These are phyloP conservation scores for Colostygia pectinataria DNA, from an alignment of 2,888 invertebrate genomes.

Conservation along the genomic window DNA sequence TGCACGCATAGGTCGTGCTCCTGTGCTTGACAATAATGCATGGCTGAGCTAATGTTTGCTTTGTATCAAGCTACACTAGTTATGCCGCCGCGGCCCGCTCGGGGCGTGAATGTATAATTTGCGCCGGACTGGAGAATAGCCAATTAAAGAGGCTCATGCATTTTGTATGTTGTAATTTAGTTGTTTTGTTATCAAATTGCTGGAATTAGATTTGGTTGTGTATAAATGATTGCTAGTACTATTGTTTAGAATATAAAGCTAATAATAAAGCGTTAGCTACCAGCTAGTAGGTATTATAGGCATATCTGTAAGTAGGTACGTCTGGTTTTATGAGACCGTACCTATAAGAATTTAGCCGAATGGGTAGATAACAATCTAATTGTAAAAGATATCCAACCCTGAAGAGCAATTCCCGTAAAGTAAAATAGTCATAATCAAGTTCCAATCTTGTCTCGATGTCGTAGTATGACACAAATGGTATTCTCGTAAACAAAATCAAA, in stretches of 20 bases:
- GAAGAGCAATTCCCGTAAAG: too few species aligned
- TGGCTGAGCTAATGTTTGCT: conserved; percentile 81
- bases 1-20: conserved; percentile 45
- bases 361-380: too few species aligned
- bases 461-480: too few species aligned
- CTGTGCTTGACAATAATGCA: conserved; percentile 82
- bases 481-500: too few species aligned
- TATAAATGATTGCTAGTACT: neutral
- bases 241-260: neutral
- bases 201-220: conserved; percentile 10
- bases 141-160: conserved; percentile 78
- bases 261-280: too few species aligned
- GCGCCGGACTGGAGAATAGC: conserved; percentile 62
- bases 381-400: too few species aligned
- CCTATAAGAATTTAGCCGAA: too few species aligned
- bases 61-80: conserved; percentile 77
- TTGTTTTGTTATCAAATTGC: conserved; percentile 30
- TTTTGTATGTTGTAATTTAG: conserved; percentile 64
- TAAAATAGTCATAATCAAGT: too few species aligned
- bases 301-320: too few species aligned
- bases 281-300: too few species aligned
- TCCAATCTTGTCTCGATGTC: too few species aligned
- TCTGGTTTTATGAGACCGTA: too few species aligned
- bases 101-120: conserved; percentile 80
- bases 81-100: conserved; percentile 70